Conservation (phyloP, 2,113 vertebrate species). For the Rousettus leschenaultii region DNA sequence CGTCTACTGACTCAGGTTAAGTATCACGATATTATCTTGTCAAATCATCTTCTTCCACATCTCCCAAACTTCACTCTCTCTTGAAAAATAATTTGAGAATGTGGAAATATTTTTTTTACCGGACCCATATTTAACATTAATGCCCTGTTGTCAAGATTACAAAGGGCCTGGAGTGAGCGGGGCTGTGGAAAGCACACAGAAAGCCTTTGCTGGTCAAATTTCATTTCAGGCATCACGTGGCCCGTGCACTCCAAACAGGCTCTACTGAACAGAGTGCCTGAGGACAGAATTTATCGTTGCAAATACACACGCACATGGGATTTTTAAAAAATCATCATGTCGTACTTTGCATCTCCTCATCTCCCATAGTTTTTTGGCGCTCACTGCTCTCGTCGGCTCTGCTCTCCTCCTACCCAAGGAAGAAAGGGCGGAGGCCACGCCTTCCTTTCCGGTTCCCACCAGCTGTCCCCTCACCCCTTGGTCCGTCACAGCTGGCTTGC, state of each 20-base stretch:
- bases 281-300: neutral
- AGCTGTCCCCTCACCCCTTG: neutral
- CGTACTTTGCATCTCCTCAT: neutral
- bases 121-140: neutral
- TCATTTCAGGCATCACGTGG: neutral
- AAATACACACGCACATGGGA: neutral
- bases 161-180: neutral
- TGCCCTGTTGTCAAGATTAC: neutral
- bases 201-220: neutral
- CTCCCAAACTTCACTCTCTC: neutral
- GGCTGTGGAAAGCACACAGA: neutral
- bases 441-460: neutral
- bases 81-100: neutral
- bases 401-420: neutral
- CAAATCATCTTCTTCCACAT: neutral
- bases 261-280: neutral
- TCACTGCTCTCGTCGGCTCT: neutral
- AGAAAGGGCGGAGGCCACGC: neutral
- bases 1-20: neutral
- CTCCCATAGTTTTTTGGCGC: neutral
- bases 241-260: neutral
- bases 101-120: neutral
- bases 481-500: neutral
- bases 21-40: rapidly evolving
- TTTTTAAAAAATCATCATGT: neutral